Evolutionary conservation across 2,113 vertebrate genomes (phyloP), one percentile per base, ranked within the genome.

Genomic region (Noctilio leporinus): DNA sequence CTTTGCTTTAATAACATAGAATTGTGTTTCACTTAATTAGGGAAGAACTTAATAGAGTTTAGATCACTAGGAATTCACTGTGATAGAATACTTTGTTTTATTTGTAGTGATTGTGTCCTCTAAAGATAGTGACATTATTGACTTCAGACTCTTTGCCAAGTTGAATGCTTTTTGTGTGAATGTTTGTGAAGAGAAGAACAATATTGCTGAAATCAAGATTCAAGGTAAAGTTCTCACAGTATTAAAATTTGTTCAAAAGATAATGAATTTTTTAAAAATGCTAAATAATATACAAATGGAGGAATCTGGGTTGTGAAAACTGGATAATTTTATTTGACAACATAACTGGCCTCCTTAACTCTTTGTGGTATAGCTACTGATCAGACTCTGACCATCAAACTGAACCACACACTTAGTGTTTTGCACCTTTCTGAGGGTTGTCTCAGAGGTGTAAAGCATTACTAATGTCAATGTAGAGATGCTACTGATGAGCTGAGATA

Each of bases 191-290:
- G 99, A 99, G 76, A 98, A 97, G 89, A 96, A 95, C 96, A 99
- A 97, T 97, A 99, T 99, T 77, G 99, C 99, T 38, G 99, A 99
- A 97, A 99, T 99, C 97, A 98, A 98, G 97, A 98, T 99, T 86
- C 99, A 99, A 98, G 99, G 99, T 99, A 98, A 96, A 92, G 7
- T 87, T 65, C 43, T 88, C 24, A 76, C 0, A 6, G 17, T 72
- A 16, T 88, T 92, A 80, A 62, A 49, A 62, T 69, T 72, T 76
- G 17, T 33, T 89, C 75, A 75, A 83, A 76, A 82, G 35, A 87
- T 51, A 38, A 75, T 30, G 30, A 69, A 15, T 45, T 65, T 53
- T 55, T 22, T n/a, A 59, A 28, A 59, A 57, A n/a, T 67, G 33
- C 22, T 53, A 78, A 65, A 70, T 35, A 84, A 64, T 69, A 14